Evolutionary conservation across 2,888 invertebrate species (phyloP).

Genomic region (Polydrusus cervinus): DNA sequence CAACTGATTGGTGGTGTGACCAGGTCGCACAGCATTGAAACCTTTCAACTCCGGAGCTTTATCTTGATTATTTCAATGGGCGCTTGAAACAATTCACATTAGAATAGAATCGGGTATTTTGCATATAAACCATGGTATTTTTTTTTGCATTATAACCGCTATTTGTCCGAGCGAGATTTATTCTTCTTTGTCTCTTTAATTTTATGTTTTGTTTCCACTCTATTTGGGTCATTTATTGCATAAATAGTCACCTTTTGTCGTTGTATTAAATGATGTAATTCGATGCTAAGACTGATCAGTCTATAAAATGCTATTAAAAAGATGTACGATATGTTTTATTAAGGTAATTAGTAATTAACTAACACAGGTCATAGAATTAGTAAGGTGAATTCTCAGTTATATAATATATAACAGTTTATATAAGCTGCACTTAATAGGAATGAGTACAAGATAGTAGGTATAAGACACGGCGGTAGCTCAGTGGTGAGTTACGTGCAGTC

Average conservation of each 20-base stretch:
- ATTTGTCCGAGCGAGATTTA: conserved; percentile 10
- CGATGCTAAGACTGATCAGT: neutral
- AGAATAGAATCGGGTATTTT: conserved; percentile 30
- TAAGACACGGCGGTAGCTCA: too few relatives aligned
- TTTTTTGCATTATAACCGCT: conserved; percentile 21
- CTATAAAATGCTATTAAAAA: neutral
- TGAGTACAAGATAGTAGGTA: too few relatives aligned
- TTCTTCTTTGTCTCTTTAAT: conserved; percentile 13
- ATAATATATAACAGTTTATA: too few relatives aligned
- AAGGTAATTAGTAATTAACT: too few relatives aligned
- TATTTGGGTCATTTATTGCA: conserved; percentile 16
- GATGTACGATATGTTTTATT: too few relatives aligned
- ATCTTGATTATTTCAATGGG: conserved; percentile 22
- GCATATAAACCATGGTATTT: conserved; percentile 20
- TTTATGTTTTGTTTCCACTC: conserved; percentile 3
- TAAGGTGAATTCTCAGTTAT: too few relatives aligned
- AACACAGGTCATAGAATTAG: too few relatives aligned
- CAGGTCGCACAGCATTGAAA: neutral
- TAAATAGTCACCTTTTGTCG: conserved; percentile 12
- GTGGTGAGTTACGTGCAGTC: too few relatives aligned
- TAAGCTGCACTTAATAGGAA: too few relatives aligned
- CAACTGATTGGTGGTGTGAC: neutral
- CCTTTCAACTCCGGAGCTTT: neutral
- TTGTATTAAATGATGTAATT: neutral
- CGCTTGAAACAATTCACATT: conserved; percentile 31